Evolutionary conservation across 1,140 invertebrate genomes (phyloP).

Genomic region (Megalonaias nervosa): DNA sequence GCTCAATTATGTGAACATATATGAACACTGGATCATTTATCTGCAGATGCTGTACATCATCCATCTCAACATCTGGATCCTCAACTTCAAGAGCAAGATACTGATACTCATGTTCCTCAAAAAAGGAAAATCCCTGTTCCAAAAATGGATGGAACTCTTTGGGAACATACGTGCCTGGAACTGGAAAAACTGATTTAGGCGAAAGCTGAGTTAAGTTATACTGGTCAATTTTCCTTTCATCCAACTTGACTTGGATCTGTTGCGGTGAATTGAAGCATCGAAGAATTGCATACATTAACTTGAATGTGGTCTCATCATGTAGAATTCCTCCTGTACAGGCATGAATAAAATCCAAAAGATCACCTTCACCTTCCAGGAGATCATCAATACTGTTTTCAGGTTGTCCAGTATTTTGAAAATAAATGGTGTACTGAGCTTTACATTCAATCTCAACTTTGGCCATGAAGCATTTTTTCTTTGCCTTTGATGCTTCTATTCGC

Average conservation of each 20-base stretch:
- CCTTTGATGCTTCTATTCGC: background rate
- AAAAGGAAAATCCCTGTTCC: constrained; percentile 15
- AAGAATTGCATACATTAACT: background rate
- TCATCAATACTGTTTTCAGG: background rate
- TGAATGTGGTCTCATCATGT: too few relatives aligned
- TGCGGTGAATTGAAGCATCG: background rate
- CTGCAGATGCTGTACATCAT: background rate
- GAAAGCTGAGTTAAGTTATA: background rate
- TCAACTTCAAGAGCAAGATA: constrained; percentile 25
- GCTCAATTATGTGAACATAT: constrained; percentile 19
- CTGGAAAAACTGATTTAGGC: constrained; percentile 6
- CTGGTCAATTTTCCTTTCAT: background rate
- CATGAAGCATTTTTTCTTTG: constrained; percentile 3
- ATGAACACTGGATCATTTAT: constrained; percentile 8
- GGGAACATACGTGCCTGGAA: constrained; percentile 16
- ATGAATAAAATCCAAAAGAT: too few relatives aligned
- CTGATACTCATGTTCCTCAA: constrained; percentile 17
- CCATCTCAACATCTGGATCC: background rate
- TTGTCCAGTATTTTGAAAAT: constrained; percentile 3
- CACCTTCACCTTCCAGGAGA: too few relatives aligned
- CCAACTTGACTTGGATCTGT: background rate
- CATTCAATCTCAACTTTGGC: background rate
- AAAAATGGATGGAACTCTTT: constrained; percentile 21
- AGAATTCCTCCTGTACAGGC: too few relatives aligned
- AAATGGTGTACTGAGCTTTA: background rate